A percentile compares a stretch with the other conserved stretches of the same genome.
phyloP scores from a whole-genome alignment of 53 echinoderm and acorn worm species.

The Hippasteria phrygiana region DNA sequence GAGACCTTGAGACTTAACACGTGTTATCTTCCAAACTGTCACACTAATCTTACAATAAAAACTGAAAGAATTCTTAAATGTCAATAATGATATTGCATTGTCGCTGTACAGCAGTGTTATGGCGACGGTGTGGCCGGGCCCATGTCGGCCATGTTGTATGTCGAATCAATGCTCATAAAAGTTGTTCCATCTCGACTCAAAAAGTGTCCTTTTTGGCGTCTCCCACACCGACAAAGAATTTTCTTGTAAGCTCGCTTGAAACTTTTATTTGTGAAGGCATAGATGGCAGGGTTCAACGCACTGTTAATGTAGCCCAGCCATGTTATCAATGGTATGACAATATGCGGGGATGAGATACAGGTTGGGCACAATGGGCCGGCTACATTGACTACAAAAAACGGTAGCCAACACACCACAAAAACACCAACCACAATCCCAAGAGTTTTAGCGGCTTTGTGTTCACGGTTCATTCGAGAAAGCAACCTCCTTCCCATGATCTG shows the following conservation, averaged over 20 bases:
- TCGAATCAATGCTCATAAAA: conserved; percentile 73
- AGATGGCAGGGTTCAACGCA: conserved; percentile 73
- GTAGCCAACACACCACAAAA: conserved; percentile 73
- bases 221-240: conserved; percentile 63
- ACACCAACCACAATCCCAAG: conserved; percentile 74
- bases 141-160: conserved; percentile 63
- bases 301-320: conserved; percentile 78
- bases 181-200: conserved; percentile 55
- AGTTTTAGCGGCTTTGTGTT: conserved; percentile 77
- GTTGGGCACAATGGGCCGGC: conserved; percentile 54
- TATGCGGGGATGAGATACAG: conserved; percentile 60
- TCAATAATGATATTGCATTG: neutral
- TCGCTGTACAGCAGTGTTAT: neutral
- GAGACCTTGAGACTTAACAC: no score
- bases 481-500: conserved; percentile 59
- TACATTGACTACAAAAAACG: conserved; percentile 70
- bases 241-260: conserved; percentile 74
- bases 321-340: conserved; percentile 62
- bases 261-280: conserved; percentile 70
- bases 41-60: neutral
- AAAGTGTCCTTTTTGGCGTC: conserved; percentile 53
- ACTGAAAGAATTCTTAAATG: neutral
- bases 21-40: no score
- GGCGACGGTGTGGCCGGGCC: conserved; percentile 42
- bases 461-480: conserved; percentile 60